These are phyloP conservation scores for Halictus rubicundus DNA, from an alignment of 1,140 invertebrate genomes.

Conservation along the genomic window DNA sequence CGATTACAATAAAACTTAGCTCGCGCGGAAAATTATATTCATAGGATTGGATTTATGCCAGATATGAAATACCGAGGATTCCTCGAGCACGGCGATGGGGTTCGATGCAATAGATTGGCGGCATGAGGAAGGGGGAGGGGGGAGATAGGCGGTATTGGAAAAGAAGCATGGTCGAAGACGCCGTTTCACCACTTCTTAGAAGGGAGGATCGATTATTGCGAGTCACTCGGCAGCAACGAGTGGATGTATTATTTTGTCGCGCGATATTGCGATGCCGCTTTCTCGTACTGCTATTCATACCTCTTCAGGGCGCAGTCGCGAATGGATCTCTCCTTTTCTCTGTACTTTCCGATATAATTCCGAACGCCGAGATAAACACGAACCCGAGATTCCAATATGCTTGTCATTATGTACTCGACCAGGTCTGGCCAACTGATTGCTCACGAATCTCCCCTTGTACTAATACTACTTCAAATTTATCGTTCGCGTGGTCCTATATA, in stretches of 20 bases:
- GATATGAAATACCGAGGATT: slow-evolving; percentile 77
- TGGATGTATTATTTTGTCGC: slow-evolving; percentile 51
- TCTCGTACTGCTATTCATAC: neutral
- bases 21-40: slow-evolving; percentile 79
- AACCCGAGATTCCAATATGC: too few relatives aligned
- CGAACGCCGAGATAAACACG: neutral
- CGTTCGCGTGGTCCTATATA: too few relatives aligned
- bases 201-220: slow-evolving; percentile 58
- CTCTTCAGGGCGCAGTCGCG: neutral
- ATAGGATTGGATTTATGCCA: slow-evolving; percentile 79
- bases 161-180: slow-evolving; percentile 29
- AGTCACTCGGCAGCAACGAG: slow-evolving; percentile 44
- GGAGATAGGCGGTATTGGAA: slow-evolving; percentile 16
- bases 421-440: too few relatives aligned
- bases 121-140: neutral
- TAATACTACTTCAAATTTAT: too few relatives aligned
- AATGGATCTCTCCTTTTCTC: too few relatives aligned
- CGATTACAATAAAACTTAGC: slow-evolving; percentile 80
- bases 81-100: slow-evolving; percentile 12
- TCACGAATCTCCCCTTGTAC: too few relatives aligned
- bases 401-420: too few relatives aligned
- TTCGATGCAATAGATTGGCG: slow-evolving; percentile 39
- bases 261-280: slow-evolving; percentile 21
- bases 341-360: neutral
- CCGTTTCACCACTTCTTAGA: slow-evolving; percentile 38